These are phyloP conservation scores for Gorsachius magnificus DNA, from an alignment of 2,797 vertebrate genomes.

Conservation along the genomic window DNA sequence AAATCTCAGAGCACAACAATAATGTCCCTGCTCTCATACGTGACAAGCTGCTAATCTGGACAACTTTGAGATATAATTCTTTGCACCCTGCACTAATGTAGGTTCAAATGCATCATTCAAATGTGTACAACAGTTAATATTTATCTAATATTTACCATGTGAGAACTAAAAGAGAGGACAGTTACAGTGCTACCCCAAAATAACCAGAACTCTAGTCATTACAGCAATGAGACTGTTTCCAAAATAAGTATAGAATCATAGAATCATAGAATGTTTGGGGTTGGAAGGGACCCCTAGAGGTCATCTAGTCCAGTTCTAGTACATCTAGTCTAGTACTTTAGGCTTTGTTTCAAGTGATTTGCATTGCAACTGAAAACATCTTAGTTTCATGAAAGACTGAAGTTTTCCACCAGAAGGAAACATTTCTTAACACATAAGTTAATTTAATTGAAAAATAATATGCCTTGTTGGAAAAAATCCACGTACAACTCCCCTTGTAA, in stretches of 20 bases:
- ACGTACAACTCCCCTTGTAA: not conserved
- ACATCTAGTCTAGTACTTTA: not conserved
- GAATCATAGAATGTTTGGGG: too few species aligned
- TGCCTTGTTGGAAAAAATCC: not conserved
- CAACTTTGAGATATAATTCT: not conserved
- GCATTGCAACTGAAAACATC: not conserved
- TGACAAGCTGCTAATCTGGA: not conserved
- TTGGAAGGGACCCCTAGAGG: too few species aligned
- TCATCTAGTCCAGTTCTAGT: too few species aligned
- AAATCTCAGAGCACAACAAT: not conserved
- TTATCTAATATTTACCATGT: not conserved
- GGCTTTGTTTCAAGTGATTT: not conserved
- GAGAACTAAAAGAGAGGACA: not conserved
- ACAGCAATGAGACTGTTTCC: not conserved
- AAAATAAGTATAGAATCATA: not conserved
- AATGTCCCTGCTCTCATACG: rapidly evolving
- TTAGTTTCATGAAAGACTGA: not conserved
- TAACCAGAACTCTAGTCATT: not conserved
- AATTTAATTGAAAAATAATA: not conserved
- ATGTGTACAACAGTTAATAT: not conserved
- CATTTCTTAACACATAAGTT: not conserved
- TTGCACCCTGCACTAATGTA: not conserved
- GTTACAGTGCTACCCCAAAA: not conserved
- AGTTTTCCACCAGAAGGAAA: not conserved
- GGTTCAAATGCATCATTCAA: not conserved